These are phyloP conservation scores for Sinella curviseta DNA, from an alignment of 1,140 invertebrate species.

Conservation along the genomic window DNA sequence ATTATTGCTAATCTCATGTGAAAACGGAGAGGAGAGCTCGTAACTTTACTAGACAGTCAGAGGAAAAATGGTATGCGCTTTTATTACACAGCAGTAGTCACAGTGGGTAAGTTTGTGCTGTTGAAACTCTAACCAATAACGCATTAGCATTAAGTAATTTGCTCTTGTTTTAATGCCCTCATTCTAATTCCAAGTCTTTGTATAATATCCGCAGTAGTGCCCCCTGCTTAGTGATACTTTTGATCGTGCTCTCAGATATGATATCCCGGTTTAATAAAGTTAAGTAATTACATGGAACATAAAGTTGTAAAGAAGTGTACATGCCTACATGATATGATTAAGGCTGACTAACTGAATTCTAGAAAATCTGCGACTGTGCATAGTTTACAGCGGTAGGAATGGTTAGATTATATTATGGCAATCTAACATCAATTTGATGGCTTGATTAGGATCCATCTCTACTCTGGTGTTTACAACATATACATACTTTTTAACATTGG, in stretches of 20 bases:
- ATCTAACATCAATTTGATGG: neutral
- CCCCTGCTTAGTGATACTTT: neutral
- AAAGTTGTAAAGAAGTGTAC: neutral
- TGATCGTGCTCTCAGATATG: neutral
- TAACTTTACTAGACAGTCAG: neutral
- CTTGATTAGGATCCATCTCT: neutral
- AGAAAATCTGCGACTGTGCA: no score
- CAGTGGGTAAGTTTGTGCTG: neutral
- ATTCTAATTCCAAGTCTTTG: neutral
- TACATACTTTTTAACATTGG: no score
- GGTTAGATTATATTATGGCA: no score
- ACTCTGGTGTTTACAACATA: neutral
- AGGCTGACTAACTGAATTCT: neutral
- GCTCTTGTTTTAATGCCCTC: neutral
- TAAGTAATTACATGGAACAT: slow-evolving; percentile 5
- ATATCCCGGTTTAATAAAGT: slow-evolving; percentile 16
- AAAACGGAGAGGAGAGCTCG: neutral
- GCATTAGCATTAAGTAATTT: slow-evolving; percentile 12
- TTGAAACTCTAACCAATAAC: neutral
- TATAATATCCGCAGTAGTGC: neutral
- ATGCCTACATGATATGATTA: neutral
- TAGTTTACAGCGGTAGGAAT: no score
- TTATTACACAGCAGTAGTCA: neutral
- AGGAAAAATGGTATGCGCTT: no score
- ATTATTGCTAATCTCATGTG: neutral